phyloP scores from a whole-genome alignment of 1,140 invertebrate species.

The Drosophila cardini region DNA sequence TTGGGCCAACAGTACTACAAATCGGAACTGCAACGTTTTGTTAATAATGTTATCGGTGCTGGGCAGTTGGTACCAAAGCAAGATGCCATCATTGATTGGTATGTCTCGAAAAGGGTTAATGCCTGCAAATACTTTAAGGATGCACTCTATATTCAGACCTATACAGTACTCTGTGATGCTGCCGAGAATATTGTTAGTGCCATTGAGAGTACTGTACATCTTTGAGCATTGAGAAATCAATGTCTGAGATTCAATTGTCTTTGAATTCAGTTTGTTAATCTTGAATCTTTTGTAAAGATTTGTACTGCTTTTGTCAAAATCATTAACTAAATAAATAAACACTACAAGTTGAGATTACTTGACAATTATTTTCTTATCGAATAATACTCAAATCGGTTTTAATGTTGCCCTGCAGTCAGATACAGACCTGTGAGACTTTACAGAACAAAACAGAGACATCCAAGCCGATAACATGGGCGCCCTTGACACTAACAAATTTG shows the following conservation, averaged over 20 bases:
- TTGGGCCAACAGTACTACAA: constrained; percentile 58
- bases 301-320: constrained; percentile 21
- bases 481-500: constrained; percentile 33
- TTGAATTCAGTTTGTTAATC: background rate
- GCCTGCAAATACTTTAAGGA: constrained; percentile 58
- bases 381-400: background rate
- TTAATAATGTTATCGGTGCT: too few relatives aligned
- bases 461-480: background rate
- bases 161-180: constrained; percentile 64
- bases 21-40: constrained; percentile 36
- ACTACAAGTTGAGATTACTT: constrained; percentile 3
- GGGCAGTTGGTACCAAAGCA: background rate
- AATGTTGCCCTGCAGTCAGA: background rate
- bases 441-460: background rate
- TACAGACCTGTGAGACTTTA: background rate
- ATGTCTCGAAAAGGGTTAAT: constrained; percentile 31
- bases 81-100: background rate
- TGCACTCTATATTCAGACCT: constrained; percentile 72
- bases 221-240: background rate
- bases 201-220: constrained; percentile 64
- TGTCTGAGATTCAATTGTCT: background rate
- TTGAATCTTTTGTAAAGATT: constrained; percentile 25
- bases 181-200: constrained; percentile 72
- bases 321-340: constrained; percentile 24
- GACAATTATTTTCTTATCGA: background rate